Percentiles rank a stretch among this genome's conserved stretches.
phyloP scores from a whole-genome alignment of 2,888 invertebrate genomes.

The Agapostemon virescens region DNA sequence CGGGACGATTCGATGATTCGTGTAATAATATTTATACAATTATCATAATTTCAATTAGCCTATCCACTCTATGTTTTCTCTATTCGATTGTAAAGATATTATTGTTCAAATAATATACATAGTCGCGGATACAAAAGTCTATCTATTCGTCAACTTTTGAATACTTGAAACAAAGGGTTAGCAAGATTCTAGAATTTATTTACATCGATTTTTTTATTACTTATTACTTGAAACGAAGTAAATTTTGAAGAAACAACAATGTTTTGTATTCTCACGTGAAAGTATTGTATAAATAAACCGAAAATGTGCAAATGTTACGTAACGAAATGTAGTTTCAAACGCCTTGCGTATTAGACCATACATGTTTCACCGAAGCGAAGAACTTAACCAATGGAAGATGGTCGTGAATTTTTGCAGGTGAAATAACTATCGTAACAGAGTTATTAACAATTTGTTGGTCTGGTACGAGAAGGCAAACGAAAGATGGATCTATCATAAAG shows the following conservation, averaged over 20 bases:
- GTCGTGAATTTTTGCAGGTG: background rate
- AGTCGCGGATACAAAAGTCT: too few species aligned
- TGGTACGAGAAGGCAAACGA: background rate
- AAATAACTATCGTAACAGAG: background rate
- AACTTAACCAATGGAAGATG: background rate
- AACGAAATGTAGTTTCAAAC: constrained; percentile 13
- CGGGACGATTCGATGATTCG: background rate
- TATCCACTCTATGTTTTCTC: background rate
- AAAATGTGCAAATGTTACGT: constrained; percentile 16
- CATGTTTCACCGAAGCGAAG: background rate
- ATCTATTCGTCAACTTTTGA: background rate
- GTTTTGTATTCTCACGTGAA: background rate
- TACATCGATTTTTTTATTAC: background rate
- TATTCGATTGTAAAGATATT: too few species aligned
- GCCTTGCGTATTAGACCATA: background rate
- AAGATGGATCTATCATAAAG: background rate
- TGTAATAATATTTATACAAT: background rate
- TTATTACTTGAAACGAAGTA: background rate
- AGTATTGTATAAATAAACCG: constrained; percentile 1
- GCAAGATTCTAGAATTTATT: background rate
- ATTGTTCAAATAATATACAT: too few species aligned
- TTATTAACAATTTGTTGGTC: background rate
- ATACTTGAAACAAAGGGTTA: background rate
- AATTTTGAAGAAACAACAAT: background rate
- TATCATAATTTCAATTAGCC: background rate